Base-by-base conservation (phyloP, 2,113 vertebrate species). In the Illadopsis cleaveri region DNA sequence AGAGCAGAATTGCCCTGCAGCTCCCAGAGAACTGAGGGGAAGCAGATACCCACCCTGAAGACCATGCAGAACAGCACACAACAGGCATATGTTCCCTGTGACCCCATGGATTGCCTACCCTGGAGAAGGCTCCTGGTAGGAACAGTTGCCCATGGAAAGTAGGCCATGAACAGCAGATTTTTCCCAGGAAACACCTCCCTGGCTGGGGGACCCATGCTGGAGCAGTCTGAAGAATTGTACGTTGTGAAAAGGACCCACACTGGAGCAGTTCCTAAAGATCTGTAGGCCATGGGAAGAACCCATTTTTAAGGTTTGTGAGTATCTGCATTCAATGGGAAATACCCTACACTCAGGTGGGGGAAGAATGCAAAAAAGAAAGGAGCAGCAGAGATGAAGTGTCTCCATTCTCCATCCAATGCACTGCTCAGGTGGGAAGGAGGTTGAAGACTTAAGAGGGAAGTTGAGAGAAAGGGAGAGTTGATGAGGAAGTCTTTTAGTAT, bases 21-120 rank as follows among this genome's bases (percentile, higher is more conserved):
- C 1, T 0, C 3, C 5, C 4, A 14, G 14, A 48, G 31, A 58
- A 47, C 23, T 12, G 70, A 44, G 16, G 10, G 16, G 31, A 25
- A 50, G 18, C 24, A 57, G 9, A n/a, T 11, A 33, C 20, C 7
- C 7, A 33, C 5, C 8, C 31, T 57, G 44, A 28, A 42, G 51
- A 25, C 11, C 40, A 19, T 25, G 50, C 61, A 37, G 6, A 5
- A 57, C 9, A 23, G 24, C 21, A 48, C 22, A 48, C 14, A 17
- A 27, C 9, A 38, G 31, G 6, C 19, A 15, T 21, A 17, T 38
- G 7, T 23, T 45, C 7, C 45, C 40, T 71, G 15, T 60, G 51
- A 20, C 10, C 11, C 9, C 18, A 42, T 38, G 51, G 20, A 81
- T 7, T 44, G 2, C 9, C 11, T 21, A 30, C 2, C 7, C 30